phyloP scores from a whole-genome alignment of 2,888 invertebrate genomes.

The Prenolepis imparis region DNA sequence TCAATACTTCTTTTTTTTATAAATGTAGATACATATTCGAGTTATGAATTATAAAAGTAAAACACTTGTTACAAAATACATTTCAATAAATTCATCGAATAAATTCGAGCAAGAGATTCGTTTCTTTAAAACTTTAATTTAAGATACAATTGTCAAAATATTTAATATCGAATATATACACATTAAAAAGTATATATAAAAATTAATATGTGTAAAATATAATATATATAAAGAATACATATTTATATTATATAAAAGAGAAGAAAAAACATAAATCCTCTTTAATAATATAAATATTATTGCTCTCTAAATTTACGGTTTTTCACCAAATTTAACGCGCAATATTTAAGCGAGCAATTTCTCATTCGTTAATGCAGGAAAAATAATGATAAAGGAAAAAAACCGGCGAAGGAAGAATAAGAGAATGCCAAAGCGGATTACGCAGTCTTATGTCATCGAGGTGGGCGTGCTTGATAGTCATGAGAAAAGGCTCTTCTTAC shows the following conservation, averaged over 20 bases:
- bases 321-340: neutral
- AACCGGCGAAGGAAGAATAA: neutral
- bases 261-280: neutral
- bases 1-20: neutral
- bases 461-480: slow-evolving; percentile 42
- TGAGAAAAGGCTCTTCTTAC: slow-evolving; percentile 40
- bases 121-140: neutral
- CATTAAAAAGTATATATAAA: neutral
- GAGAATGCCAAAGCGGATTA: slow-evolving; percentile 37
- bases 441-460: slow-evolving; percentile 46
- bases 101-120: neutral
- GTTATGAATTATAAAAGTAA: neutral
- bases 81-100: neutral
- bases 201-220: too few relatives aligned
- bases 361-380: neutral
- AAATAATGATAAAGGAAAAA: neutral
- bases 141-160: neutral
- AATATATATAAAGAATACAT: neutral
- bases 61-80: neutral
- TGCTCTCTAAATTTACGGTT: neutral
- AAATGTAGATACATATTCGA: neutral
- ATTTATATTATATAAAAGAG: neutral
- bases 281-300: slow-evolving; percentile 4
- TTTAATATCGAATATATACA: neutral
- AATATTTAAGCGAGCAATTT: neutral